Conservation (phyloP, 2,797 vertebrate species). For the Lithobates pipiens region DNA sequence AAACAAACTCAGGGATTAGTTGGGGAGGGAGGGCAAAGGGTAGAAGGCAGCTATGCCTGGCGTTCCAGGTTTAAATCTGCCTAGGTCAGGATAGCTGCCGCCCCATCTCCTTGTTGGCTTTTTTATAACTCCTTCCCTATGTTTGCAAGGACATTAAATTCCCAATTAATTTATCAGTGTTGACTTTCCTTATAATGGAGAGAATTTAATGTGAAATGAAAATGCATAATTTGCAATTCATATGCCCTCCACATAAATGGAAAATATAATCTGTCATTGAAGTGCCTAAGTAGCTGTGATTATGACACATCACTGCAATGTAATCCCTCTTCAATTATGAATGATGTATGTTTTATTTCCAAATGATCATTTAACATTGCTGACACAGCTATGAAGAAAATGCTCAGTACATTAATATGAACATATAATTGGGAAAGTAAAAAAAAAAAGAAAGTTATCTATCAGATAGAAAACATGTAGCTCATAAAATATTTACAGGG, state of each 20-base stretch:
- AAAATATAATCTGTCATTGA: constrained; percentile 29
- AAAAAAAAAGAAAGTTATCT: constrained; percentile 7
- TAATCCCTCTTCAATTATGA: constrained; percentile 47
- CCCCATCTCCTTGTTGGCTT: not conserved
- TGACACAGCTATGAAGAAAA: constrained; percentile 44
- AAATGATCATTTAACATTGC: constrained; percentile 40
- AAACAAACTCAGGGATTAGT: too few species aligned
- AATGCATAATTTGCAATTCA: constrained; percentile 22
- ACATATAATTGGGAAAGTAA: constrained; percentile 10
- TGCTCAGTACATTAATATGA: constrained; percentile 15
- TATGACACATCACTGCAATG: constrained; percentile 36
- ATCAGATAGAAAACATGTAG: constrained; percentile 41
- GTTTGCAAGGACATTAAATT: not conserved
- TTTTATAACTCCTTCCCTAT: not conserved
- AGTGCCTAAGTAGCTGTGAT: constrained; percentile 32
- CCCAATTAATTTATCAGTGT: not conserved
- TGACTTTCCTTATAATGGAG: not conserved
- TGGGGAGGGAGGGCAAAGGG: too few species aligned
- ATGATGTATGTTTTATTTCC: constrained; percentile 38
- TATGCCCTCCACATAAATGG: constrained; percentile 10
- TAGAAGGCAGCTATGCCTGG: too few species aligned
- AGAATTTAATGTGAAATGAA: constrained; percentile 13
- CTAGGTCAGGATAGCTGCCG: too few species aligned
- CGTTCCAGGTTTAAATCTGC: too few species aligned
- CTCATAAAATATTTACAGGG: constrained; percentile 61